Evolutionary conservation across 1,140 invertebrate species (phyloP).

Genomic region (Drosophila subobscura): DNA sequence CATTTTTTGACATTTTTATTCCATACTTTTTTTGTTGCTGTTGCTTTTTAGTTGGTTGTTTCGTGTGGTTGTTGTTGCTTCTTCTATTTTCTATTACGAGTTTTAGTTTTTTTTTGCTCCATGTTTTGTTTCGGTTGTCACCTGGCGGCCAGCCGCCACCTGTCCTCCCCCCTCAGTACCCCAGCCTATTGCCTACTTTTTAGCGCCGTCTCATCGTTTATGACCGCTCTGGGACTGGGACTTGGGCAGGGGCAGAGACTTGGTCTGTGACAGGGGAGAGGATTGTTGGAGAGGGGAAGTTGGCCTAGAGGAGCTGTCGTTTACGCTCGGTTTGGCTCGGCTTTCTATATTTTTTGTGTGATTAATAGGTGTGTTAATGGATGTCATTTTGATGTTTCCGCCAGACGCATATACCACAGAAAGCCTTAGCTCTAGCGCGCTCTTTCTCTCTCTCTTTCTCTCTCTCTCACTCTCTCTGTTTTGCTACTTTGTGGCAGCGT

Average conservation of each 20-base stretch:
- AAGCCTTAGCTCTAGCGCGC: background rate
- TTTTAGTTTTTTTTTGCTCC: slow-evolving; percentile 37
- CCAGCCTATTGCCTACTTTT: slow-evolving; percentile 67
- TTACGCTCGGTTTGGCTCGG: slow-evolving; percentile 51
- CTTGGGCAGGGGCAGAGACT: background rate
- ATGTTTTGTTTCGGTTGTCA: slow-evolving; percentile 64
- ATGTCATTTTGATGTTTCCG: slow-evolving; percentile 83
- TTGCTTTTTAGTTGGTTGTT: slow-evolving; percentile 59
- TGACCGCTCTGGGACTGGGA: slow-evolving; percentile 12
- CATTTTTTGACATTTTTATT: slow-evolving; percentile 81
- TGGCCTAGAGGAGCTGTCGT: slow-evolving; percentile 9
- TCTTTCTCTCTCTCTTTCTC: no score
- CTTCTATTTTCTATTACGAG: slow-evolving; percentile 44
- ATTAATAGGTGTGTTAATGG: slow-evolving; percentile 84
- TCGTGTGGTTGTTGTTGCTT: slow-evolving; percentile 4
- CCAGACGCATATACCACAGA: slow-evolving; percentile 60
- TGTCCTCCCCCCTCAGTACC: background rate
- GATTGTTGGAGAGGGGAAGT: background rate
- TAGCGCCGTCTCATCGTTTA: slow-evolving; percentile 43
- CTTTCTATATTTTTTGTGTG: slow-evolving; percentile 67
- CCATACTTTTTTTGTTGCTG: slow-evolving; percentile 55
- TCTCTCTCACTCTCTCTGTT: background rate
- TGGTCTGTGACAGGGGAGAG: background rate
- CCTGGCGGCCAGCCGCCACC: slow-evolving; percentile 47
- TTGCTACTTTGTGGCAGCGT: background rate